Base-by-base conservation (phyloP, 2,888 invertebrate species). In the Neoitamus cyanurus region DNA sequence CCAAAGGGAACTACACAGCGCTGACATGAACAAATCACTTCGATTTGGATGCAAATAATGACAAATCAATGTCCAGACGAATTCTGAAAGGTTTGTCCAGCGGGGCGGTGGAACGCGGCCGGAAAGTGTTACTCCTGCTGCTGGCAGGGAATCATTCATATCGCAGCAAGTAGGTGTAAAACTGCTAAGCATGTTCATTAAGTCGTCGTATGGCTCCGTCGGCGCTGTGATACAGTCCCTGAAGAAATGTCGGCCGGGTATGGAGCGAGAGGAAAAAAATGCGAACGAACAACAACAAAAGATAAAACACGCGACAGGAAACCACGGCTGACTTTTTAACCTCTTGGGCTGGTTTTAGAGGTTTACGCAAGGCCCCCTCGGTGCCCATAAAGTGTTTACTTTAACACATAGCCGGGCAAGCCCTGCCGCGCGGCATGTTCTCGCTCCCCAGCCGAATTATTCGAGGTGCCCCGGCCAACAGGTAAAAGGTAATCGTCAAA, bases 111-210 rank as follows among this genome's bases (percentile, higher is more conserved):
- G 36, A 13, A 5, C 20, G 37, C 42, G 37, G 20, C 34, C 25
- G 9, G 34, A 75, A 37, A 75, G 28, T 72, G 36, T 42, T 31
- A 72, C 70, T 83, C 72, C 72, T 11, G 69, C 28, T 69, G 78
- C 68, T 77, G 69, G 70, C 58, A 84, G 25, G 20, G 68, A 82
- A 80, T 82, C 84, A 82, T 73, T 84, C 80, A 84, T 82, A 68
- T 70, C 80, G 69, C 73, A 48, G 72, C 84, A 84, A 84, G 84
- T 84, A 84, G 84, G 84, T 84, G 84, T 84, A 84, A 84, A 84
- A 46, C 82, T 84, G 80, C 73, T 84, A 80, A 82, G 82, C 82
- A 68, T 72, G 72, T 84, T 84, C 84, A 84, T 84, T 84, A 84
- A 82, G 82, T 72, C 58, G 72, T 82, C 73, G 72, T 28, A 31